Conservation (phyloP, 2,888 invertebrate genomes). For the Ametastegia equiseti region DNA sequence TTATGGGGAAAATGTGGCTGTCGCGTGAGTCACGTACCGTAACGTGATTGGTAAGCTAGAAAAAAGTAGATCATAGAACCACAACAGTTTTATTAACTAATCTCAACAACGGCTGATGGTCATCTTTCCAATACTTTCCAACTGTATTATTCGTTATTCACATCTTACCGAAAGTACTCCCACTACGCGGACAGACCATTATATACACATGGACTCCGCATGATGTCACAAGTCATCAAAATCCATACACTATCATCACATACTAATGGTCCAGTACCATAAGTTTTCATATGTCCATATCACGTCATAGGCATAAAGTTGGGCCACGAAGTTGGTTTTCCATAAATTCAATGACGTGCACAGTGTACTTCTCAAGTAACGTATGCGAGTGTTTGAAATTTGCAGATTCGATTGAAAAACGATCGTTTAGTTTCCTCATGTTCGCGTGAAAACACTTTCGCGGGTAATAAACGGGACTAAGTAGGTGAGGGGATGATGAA, state of each 20-base stretch:
- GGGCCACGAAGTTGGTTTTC: too few relatives aligned
- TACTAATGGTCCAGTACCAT: background rate
- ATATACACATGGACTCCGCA: background rate
- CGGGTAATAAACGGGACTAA: background rate
- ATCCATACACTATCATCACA: background rate
- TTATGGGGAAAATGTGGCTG: conserved; percentile 29
- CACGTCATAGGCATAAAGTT: background rate
- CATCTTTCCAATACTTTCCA: conserved; percentile 9
- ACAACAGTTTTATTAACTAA: conserved; percentile 10
- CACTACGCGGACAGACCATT: background rate
- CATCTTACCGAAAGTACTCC: background rate
- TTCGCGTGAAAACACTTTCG: background rate
- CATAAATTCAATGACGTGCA: background rate
- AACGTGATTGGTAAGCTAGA: conserved; percentile 5
- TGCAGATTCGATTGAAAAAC: background rate
- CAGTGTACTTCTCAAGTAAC: background rate
- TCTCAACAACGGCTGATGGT: conserved; percentile 9
- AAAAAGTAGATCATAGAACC: conserved; percentile 24
- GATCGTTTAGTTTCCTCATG: background rate
- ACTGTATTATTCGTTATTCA: background rate
- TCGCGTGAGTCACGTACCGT: conserved; percentile 42
- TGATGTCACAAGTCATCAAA: background rate
- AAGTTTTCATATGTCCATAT: background rate
- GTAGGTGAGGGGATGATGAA: conserved; percentile 5
- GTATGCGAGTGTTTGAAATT: too few relatives aligned